Conservation (phyloP, 2,888 invertebrate species). For the Pyrrhia umbra region DNA sequence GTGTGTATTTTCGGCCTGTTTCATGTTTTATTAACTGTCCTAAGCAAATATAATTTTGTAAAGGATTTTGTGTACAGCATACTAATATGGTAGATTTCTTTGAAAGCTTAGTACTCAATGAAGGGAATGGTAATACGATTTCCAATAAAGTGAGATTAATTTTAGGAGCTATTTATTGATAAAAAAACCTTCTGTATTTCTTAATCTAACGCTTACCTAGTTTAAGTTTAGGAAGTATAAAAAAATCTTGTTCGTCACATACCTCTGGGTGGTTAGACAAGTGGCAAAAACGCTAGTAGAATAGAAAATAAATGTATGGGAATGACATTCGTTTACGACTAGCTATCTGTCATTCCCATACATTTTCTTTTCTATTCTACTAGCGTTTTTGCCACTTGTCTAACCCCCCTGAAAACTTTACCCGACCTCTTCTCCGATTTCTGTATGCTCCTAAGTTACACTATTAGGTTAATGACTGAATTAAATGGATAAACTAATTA, state of each 20-base stretch:
- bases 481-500: slow-evolving; percentile 49
- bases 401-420: too few species aligned
- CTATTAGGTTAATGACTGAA: slow-evolving; percentile 35
- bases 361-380: too few species aligned
- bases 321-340: too few species aligned
- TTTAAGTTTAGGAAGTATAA: too few species aligned
- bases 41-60: slow-evolving; percentile 42
- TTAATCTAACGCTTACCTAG: too few species aligned
- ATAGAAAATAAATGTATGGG: too few species aligned
- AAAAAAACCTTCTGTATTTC: too few species aligned
- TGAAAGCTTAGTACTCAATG: neutral
- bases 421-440: neutral
- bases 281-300: too few species aligned
- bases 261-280: too few species aligned
- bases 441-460: slow-evolving; percentile 2
- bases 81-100: slow-evolving; percentile 16
- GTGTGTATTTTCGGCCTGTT: slow-evolving; percentile 39
- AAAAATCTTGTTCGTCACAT: too few species aligned
- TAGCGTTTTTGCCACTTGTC: too few species aligned
- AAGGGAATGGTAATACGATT: neutral
- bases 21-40: slow-evolving; percentile 44
- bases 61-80: slow-evolving; percentile 32
- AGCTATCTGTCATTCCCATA: too few species aligned
- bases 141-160: neutral
- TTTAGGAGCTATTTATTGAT: neutral